phyloP scores from a whole-genome alignment of 2,888 invertebrate genomes.

The Eupithecia abbreviata region DNA sequence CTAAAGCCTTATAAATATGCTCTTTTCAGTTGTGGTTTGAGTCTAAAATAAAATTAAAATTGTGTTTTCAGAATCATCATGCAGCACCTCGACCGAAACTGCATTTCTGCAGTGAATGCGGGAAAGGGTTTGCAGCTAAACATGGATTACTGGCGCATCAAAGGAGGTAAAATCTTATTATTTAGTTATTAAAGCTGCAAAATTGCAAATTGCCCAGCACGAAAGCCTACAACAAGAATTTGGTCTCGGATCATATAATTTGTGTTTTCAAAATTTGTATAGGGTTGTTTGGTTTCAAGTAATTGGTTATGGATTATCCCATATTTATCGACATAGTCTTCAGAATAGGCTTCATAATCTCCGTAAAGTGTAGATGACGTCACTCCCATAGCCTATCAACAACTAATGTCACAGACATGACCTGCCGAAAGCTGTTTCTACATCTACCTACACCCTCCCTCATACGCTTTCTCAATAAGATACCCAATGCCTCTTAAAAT shows the following conservation, averaged over 20 bases:
- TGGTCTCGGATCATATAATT: too few species aligned
- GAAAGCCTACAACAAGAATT: neutral
- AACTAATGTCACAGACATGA: too few species aligned
- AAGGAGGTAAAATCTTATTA: slow-evolving; percentile 74
- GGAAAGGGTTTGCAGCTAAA: slow-evolving; percentile 92
- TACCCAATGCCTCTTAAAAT: neutral
- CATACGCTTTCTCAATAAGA: neutral
- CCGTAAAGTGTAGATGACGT: too few species aligned
- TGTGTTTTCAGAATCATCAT: slow-evolving; percentile 67
- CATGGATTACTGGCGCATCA: slow-evolving; percentile 92
- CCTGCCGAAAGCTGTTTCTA: too few species aligned
- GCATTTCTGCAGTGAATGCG: slow-evolving; percentile 91
- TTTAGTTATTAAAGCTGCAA: neutral
- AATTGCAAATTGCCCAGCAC: neutral
- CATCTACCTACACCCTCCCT: too few species aligned
- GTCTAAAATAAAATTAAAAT: slow-evolving; percentile 10
- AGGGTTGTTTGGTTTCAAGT: too few species aligned
- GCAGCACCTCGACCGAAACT: slow-evolving; percentile 86
- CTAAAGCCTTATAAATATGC: neutral
- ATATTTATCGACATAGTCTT: too few species aligned
- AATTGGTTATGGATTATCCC: too few species aligned
- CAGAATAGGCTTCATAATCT: too few species aligned
- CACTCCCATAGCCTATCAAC: too few species aligned
- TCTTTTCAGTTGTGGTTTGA: neutral
- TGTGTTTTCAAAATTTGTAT: too few species aligned